Conservation (phyloP, 2,113 vertebrate species). For the Syngnathus typhle region DNA sequence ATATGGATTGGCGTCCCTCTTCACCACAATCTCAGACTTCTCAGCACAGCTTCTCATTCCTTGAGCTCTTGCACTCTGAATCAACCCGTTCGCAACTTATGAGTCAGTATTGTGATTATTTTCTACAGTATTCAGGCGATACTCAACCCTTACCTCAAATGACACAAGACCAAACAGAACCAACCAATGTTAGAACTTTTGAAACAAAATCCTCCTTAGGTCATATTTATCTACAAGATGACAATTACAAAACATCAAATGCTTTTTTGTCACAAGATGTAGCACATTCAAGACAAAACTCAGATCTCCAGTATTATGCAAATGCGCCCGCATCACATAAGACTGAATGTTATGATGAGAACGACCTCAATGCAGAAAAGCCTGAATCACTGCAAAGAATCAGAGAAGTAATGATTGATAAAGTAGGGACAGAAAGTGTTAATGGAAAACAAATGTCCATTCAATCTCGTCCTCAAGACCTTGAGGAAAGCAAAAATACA, state of each 20-base stretch:
- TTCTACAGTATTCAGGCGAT: conserved; percentile 46
- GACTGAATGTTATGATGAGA: conserved; percentile 5
- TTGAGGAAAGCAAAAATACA: neutral
- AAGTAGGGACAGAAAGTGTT: neutral
- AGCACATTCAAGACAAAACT: neutral
- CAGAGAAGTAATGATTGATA: neutral
- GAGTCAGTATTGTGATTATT: conserved; percentile 60
- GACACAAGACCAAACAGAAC: neutral
- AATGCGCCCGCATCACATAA: neutral
- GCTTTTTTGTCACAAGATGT: neutral
- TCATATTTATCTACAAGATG: neutral
- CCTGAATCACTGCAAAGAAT: neutral
- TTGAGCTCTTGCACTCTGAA: conserved; percentile 59
- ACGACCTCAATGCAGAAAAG: neutral
- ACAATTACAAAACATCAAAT: neutral
- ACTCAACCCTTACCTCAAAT: neutral
- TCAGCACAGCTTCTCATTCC: conserved; percentile 64
- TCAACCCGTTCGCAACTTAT: conserved; percentile 40
- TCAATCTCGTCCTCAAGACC: neutral
- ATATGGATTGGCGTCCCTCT: conserved; percentile 27
- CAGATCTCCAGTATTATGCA: conserved; percentile 3
- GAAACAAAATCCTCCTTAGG: conserved; percentile 1
- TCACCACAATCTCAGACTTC: conserved; percentile 56
- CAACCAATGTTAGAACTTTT: neutral
- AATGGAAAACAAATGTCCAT: neutral